Evolutionary conservation across 2,888 invertebrate species (phyloP).

Genomic region (Sepiola atlantica): DNA sequence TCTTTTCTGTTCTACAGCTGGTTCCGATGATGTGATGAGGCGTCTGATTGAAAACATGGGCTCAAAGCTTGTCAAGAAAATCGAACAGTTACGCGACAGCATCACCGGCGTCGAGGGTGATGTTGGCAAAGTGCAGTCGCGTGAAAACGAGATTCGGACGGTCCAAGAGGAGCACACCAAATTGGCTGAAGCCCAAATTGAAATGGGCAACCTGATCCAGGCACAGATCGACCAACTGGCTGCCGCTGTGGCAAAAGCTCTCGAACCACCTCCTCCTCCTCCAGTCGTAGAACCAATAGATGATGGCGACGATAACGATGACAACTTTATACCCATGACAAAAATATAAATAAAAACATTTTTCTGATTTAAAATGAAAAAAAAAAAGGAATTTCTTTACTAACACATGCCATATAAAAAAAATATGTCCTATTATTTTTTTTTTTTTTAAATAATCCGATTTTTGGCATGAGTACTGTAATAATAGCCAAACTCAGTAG

Average conservation of each 20-base stretch:
- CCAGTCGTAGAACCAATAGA: background rate
- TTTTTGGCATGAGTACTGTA: no score
- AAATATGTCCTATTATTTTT: no score
- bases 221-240: background rate
- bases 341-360: background rate
- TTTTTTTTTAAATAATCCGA: no score
- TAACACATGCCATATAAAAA: no score
- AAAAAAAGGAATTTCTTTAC: no score
- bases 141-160: background rate
- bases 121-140: background rate
- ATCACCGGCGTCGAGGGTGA: background rate
- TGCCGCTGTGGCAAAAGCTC: background rate
- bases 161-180: background rate
- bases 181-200: background rate
- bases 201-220: background rate
- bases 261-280: background rate
- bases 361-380: no score
- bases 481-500: no score
- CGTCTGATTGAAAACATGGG: slow-evolving; percentile 32
- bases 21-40: slow-evolving; percentile 35
- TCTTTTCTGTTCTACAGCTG: background rate
- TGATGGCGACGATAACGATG: background rate
- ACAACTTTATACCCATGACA: background rate
- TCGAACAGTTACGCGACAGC: background rate
- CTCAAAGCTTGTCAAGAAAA: background rate